Evolutionary conservation across 1,140 invertebrate genomes (phyloP).

Genomic region (Anoplolepis gracilipes): DNA sequence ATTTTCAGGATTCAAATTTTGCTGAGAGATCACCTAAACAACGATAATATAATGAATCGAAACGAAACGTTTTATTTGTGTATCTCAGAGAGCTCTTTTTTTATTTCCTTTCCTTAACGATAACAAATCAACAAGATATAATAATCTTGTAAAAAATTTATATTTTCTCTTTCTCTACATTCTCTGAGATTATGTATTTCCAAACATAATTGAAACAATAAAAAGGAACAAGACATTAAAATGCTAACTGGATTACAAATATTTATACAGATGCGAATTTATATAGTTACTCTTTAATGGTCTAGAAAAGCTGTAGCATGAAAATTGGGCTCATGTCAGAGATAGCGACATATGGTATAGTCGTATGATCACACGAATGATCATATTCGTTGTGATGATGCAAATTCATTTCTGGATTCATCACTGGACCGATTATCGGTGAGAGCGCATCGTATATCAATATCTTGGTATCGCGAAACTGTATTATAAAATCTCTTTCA

Average conservation of each 20-base stretch:
- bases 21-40: not conserved
- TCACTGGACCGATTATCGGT: not conserved
- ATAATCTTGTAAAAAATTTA: slow-evolving; percentile 7
- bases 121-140: not conserved
- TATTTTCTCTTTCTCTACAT: not conserved
- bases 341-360: too few species aligned
- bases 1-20: slow-evolving; percentile 37
- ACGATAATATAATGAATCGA: not conserved
- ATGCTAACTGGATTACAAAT: not conserved
- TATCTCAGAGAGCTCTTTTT: not conserved
- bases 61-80: slow-evolving; percentile 8
- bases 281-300: not conserved
- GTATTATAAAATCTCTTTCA: not conserved
- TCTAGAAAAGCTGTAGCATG: slow-evolving; percentile 4
- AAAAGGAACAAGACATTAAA: not conserved
- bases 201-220: not conserved
- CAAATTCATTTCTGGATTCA: too few species aligned
- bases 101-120: not conserved
- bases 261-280: not conserved
- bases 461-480: not conserved
- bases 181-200: not conserved
- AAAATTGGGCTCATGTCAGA: slow-evolving; percentile 8
- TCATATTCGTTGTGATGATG: slow-evolving; percentile 36
- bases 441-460: not conserved
- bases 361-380: not conserved